A percentile compares a stretch with the other conserved stretches of the same genome.
Evolutionary conservation across 1,140 invertebrate species (phyloP).

Genomic region (Amyelois transitella): DNA sequence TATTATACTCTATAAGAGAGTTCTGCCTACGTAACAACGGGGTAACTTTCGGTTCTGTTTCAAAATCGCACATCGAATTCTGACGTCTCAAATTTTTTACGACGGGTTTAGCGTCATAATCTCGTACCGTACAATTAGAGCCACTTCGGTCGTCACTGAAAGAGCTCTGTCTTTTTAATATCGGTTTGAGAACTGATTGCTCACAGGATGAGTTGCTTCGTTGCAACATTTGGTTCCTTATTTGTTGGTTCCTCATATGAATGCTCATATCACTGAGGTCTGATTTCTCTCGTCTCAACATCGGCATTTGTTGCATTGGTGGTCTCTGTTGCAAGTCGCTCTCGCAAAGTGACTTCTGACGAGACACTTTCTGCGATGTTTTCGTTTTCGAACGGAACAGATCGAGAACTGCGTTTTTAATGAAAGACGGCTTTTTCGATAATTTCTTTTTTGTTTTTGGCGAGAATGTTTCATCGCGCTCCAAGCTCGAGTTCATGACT

Average conservation of each 20-base stretch:
- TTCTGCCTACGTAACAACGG: slow-evolving; percentile 71
- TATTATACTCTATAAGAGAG: slow-evolving; percentile 72
- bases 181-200: slow-evolving; percentile 64
- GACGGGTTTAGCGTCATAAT: slow-evolving; percentile 60
- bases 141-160: slow-evolving; percentile 67
- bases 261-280: slow-evolving; percentile 55
- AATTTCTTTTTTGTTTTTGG: slow-evolving; percentile 75
- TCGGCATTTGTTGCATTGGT: slow-evolving; percentile 37
- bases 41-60: slow-evolving; percentile 73
- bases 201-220: slow-evolving; percentile 73
- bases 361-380: slow-evolving; percentile 66
- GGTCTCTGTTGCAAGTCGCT: slow-evolving; percentile 63
- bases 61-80: slow-evolving; percentile 72
- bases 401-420: slow-evolving; percentile 72
- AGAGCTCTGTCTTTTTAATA: slow-evolving; percentile 69
- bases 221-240: slow-evolving; percentile 67
- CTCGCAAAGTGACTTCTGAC: slow-evolving; percentile 70
- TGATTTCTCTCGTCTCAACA: slow-evolving; percentile 67
- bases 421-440: slow-evolving; percentile 73
- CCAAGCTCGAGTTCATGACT: slow-evolving; percentile 66
- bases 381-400: slow-evolving; percentile 73
- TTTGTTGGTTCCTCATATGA: slow-evolving; percentile 58
- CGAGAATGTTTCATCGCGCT: slow-evolving; percentile 67
- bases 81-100: slow-evolving; percentile 56
- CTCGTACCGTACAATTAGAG: slow-evolving; percentile 58